phyloP scores from a whole-genome alignment of 2,797 vertebrate genomes.

The Sylvia borin region DNA sequence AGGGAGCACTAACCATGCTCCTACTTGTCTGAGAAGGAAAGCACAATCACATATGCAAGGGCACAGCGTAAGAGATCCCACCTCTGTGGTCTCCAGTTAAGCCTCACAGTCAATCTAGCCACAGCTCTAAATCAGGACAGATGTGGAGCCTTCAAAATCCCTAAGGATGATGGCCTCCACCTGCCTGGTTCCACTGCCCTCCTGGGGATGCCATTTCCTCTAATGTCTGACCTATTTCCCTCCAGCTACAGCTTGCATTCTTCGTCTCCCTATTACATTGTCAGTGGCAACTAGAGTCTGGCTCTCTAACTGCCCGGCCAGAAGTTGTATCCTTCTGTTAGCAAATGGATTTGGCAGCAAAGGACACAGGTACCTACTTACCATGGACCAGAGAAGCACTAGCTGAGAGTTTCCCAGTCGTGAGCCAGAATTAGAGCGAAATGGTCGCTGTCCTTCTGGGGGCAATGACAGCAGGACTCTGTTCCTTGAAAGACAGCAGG shows the following conservation, averaged over 20 bases:
- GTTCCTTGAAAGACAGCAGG: background rate
- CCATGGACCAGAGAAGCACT: background rate
- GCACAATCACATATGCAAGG: background rate
- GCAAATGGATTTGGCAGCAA: background rate
- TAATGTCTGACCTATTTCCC: background rate
- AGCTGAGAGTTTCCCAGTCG: fast-evolving
- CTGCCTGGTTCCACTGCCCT: background rate
- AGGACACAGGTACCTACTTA: background rate
- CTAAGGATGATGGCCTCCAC: background rate
- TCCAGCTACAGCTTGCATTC: background rate
- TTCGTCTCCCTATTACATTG: background rate
- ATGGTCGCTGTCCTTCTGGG: background rate
- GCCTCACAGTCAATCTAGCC: background rate
- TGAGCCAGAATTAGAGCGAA: background rate
- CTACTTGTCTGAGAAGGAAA: background rate
- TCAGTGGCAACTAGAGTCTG: background rate
- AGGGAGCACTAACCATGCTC: background rate
- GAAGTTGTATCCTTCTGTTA: background rate
- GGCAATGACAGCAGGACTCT: background rate
- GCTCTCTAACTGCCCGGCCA: background rate
- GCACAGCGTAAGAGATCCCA: fast-evolving
- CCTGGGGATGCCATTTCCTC: background rate
- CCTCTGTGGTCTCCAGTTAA: background rate
- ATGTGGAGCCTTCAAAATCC: background rate
- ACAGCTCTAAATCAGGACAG: background rate